Base-by-base conservation (phyloP, 1,140 invertebrate genomes). In the Globodera ellingtonae region DNA sequence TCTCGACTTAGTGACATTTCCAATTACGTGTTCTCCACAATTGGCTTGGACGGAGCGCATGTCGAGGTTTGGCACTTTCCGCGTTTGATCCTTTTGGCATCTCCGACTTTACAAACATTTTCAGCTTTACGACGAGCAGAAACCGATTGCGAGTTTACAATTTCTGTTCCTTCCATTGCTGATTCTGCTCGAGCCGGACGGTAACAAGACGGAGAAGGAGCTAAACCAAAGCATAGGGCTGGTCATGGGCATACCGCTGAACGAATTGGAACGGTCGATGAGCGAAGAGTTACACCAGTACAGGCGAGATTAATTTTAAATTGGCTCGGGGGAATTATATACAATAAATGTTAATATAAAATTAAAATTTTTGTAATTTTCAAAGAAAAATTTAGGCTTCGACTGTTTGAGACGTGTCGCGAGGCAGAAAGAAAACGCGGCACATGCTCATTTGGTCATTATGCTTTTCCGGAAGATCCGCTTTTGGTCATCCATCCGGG, bases 381-480 rank as follows among this genome's bases (percentile, higher is more conserved):
- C 1, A 35, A 35, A 35, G 3, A 35, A 35, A 35, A 35, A 6
- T 62, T 62, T 18, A 62, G 56, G 18, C 59, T 85, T 13, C 65
- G 77, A 59, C 56, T 85, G 47, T 86, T 87, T 69, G 71, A 79
- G 59, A 35, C 82, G 44, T 81, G 72, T 77, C 35, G 66, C 59
- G 46, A 81, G 47, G 71, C 84, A 24, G 81, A 81, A 66, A 15
- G 77, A 47, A 52, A 86, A 50, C 81, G 86, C 4, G 85, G 86
- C 35, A 59, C 56, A 15, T 74, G 73, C 10, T 79, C 81, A 24
- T 56, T 73, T 18, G 44, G 52, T 4, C 85, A 86, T 74, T 86
- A 88, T 65, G 85, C 86, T 2, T 86, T 86, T 44, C 84, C 86
- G 0, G 84, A 87, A 72, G 85, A 88, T 48, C 84, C 86, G 7